Conservation (phyloP, 2,888 invertebrate species). For the Pelosia muscerda region DNA sequence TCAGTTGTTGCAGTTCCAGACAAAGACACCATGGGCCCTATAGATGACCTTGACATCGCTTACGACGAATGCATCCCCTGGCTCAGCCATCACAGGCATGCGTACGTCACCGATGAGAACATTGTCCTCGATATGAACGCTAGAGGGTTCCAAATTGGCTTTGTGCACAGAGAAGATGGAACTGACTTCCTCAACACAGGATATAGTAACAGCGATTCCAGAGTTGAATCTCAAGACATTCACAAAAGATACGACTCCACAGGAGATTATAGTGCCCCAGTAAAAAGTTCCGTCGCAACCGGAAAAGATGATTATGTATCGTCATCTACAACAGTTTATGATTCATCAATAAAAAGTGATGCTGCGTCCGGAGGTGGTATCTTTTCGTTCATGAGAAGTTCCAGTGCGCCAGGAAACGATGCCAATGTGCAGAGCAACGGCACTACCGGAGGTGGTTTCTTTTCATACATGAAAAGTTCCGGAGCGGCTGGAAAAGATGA, state of each 20-base stretch:
- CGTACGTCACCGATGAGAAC: background rate
- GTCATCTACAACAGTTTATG: constrained; percentile 1
- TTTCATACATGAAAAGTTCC: too few species aligned
- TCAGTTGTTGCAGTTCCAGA: constrained; percentile 12
- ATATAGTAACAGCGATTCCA: background rate
- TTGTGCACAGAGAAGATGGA: constrained; percentile 6
- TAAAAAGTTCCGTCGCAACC: background rate
- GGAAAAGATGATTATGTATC: background rate
- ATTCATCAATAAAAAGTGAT: background rate
- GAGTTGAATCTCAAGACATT: background rate
- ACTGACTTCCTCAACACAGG: constrained; percentile 13
- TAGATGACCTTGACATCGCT: background rate
- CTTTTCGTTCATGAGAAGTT: background rate
- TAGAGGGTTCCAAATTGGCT: constrained; percentile 10
- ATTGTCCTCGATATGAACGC: background rate
- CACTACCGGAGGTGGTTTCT: too few species aligned
- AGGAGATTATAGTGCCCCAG: background rate
- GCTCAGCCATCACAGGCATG: background rate
- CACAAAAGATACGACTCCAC: background rate
- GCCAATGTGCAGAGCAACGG: background rate
- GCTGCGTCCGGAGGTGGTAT: background rate
- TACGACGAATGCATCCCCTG: constrained; percentile 1
- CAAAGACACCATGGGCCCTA: constrained; percentile 1
- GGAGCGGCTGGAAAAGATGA: background rate
- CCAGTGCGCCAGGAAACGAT: background rate